A percentile compares a stretch with the other conserved stretches of the same genome.
phyloP scores from a whole-genome alignment of 1,140 invertebrate genomes.

The Drosophila trapezifrons region DNA sequence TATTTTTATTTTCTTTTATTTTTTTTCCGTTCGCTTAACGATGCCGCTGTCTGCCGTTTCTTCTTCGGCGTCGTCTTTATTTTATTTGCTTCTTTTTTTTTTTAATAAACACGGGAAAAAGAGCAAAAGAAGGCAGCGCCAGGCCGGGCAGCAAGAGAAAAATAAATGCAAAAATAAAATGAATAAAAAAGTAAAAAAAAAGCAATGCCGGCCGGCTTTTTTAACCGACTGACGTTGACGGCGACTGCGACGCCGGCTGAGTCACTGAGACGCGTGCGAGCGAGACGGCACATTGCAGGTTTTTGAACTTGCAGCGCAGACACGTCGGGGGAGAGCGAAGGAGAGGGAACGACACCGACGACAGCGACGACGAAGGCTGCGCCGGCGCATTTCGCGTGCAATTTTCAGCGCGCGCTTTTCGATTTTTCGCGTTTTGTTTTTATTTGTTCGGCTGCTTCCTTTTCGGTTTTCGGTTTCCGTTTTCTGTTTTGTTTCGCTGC shows the following conservation, averaged over 20 bases:
- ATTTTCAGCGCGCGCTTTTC: constrained; percentile 47
- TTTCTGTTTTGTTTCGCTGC: constrained; percentile 42
- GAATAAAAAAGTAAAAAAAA: constrained; percentile 16
- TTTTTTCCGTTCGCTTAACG: constrained; percentile 26
- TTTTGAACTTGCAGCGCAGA: constrained; percentile 73
- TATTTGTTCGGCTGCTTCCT: constrained; percentile 37
- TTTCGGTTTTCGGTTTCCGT: constrained; percentile 28
- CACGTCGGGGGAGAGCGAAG: constrained; percentile 21
- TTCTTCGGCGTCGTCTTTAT: constrained; percentile 9
- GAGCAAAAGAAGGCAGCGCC: constrained; percentile 43
- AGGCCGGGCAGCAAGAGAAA: constrained; percentile 10
- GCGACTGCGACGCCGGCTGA: constrained; percentile 35
- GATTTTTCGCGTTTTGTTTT: constrained; percentile 28
- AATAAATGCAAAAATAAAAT: constrained; percentile 28
- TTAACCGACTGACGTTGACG: constrained; percentile 61
- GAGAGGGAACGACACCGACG: background rate
- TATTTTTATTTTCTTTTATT: constrained; percentile 5
- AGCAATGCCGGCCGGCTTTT: constrained; percentile 74
- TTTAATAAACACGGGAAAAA: constrained; percentile 55
- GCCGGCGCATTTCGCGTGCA: constrained; percentile 68
- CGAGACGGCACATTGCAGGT: constrained; percentile 50
- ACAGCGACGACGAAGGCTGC: constrained; percentile 20
- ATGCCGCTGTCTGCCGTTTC: constrained; percentile 33
- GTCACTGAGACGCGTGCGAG: constrained; percentile 40
- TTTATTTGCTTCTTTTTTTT: constrained; percentile 26